A percentile compares a stretch with the other conserved stretches of the same genome.
Conservation (phyloP, 2,113 vertebrate species). For the Scortum barcoo region DNA sequence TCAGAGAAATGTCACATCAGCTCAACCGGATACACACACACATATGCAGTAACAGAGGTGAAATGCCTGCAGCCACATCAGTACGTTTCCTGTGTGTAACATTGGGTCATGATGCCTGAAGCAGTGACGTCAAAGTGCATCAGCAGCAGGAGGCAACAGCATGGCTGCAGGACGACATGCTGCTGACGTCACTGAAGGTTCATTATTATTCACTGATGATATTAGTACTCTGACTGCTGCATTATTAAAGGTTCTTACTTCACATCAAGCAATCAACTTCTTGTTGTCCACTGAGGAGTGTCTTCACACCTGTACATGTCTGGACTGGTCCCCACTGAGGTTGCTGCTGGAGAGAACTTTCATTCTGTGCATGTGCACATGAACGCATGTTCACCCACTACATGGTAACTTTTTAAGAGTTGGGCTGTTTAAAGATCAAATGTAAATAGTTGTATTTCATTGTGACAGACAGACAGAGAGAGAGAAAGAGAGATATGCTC, state of each 20-base stretch:
- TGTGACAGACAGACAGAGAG: no score
- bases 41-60: constrained; percentile 3
- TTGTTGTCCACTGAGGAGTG: no score
- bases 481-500: no score
- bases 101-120: constrained; percentile 40
- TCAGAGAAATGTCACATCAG: constrained; percentile 60
- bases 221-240: neutral
- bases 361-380: no score
- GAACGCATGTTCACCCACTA: no score
- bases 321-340: no score
- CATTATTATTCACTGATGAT: constrained; percentile 22
- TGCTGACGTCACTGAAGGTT: constrained; percentile 51
- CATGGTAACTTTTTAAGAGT: no score
- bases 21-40: constrained; percentile 33
- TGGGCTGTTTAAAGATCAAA: no score
- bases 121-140: constrained; percentile 46
- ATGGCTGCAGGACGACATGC: constrained; percentile 35
- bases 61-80: constrained; percentile 36
- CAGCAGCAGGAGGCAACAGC: constrained; percentile 37
- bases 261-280: neutral
- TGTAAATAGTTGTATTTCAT: no score
- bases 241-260: neutral
- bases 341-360: no score
- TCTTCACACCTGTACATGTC: no score
- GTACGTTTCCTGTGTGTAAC: constrained; percentile 3